A percentile compares a stretch with the other conserved stretches of the same genome.
These are phyloP conservation scores for Caenorhabditis imperialis DNA, from an alignment of 2,888 invertebrate genomes.

Conservation along the genomic window DNA sequence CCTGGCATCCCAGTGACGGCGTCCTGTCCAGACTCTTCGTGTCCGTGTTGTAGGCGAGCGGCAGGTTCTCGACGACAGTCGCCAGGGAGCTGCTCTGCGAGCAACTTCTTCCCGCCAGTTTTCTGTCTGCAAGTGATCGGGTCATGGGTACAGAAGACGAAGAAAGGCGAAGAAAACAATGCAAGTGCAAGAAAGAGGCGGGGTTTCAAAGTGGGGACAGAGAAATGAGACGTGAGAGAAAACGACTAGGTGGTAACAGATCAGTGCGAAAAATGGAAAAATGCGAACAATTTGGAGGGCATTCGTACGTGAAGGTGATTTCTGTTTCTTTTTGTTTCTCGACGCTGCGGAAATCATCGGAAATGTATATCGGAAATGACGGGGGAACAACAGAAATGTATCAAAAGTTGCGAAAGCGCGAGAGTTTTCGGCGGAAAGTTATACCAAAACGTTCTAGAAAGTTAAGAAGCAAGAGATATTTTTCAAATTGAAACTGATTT, in stretches of 20 bases:
- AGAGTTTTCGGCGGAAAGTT: too few species aligned
- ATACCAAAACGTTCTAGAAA: too few species aligned
- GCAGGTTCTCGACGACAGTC: slow-evolving; percentile 70
- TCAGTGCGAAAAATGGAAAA: slow-evolving; percentile 31
- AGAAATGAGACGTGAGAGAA: slow-evolving; percentile 40
- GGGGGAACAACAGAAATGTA: too few species aligned
- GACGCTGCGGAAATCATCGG: neutral
- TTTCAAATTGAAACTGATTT: too few species aligned
- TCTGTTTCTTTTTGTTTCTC: slow-evolving; percentile 5
- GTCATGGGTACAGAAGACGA: neutral
- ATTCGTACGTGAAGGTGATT: slow-evolving; percentile 24
- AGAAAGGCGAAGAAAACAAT: slow-evolving; percentile 2
- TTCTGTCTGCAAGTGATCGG: slow-evolving; percentile 24
- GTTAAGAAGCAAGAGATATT: too few species aligned
- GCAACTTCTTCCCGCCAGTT: slow-evolving; percentile 62
- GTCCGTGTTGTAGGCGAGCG: slow-evolving; percentile 66
- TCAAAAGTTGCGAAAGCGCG: too few species aligned
- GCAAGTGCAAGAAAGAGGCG: slow-evolving; percentile 28
- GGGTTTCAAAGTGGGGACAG: slow-evolving; percentile 7
- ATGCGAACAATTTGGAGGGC: slow-evolving; percentile 46
- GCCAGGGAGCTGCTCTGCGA: slow-evolving; percentile 63
- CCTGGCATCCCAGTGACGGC: slow-evolving; percentile 50
- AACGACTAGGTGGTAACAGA: slow-evolving; percentile 1
- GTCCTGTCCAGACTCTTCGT: slow-evolving; percentile 63
- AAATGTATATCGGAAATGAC: neutral